A percentile compares a stretch with the other conserved stretches of the same genome.
Evolutionary conservation across 2,113 vertebrate species (phyloP).

Genomic region (Turnix velox): DNA sequence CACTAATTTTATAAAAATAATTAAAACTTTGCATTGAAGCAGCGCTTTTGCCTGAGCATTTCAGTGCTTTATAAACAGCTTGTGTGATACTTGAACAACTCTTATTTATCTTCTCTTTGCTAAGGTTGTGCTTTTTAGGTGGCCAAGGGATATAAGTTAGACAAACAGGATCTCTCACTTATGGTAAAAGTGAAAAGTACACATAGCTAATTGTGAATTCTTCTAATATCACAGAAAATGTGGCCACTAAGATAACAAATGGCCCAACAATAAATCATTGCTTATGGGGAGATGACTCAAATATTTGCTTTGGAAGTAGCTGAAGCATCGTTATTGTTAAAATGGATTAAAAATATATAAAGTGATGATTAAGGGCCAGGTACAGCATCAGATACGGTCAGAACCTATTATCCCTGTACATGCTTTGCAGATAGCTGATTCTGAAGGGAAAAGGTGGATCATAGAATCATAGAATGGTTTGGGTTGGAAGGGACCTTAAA

Average conservation of each 20-base stretch:
- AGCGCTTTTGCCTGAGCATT: conserved; percentile 35
- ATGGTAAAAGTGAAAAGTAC: not conserved
- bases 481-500: too few species aligned
- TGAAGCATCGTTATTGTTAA: not conserved
- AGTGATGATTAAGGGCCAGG: not conserved
- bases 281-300: not conserved
- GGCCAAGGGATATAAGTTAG: not conserved
- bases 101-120: not conserved
- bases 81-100: not conserved
- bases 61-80: not conserved
- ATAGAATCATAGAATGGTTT: too few species aligned
- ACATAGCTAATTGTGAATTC: not conserved
- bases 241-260: not conserved
- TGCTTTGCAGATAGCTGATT: not conserved
- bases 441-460: not conserved
- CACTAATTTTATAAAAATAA: not conserved
- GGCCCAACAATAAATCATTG: not conserved
- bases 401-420: not conserved
- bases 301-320: not conserved
- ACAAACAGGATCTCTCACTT: not conserved
- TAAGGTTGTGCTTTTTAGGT: not conserved
- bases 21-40: not conserved
- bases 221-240: not conserved
- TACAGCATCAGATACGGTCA: not conserved
- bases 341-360: not conserved